Base-by-base conservation (phyloP, 2,113 vertebrate genomes). In the Oreochromis aureus region DNA sequence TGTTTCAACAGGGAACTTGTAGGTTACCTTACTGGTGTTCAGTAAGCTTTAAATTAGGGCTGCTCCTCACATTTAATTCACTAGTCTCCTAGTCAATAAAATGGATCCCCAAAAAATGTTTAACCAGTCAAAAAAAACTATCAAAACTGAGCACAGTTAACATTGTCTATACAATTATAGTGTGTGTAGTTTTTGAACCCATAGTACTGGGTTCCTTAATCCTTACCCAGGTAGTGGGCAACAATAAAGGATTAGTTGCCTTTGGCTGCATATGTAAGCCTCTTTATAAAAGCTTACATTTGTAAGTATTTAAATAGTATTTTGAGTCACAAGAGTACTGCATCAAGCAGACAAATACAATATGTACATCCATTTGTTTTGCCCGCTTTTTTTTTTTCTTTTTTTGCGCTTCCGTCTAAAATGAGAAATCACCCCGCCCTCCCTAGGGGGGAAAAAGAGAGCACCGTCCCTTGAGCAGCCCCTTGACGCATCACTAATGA, bases 401-500 rank as follows among this genome's bases (percentile, higher is more conserved):
- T n/a, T 3, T 7, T 66, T 66, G 32, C 69, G 16, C 27, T n/a
- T 18, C 41, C 15, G 4, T 81, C 51, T 84, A 51, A 84, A 71
- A 89, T 53, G 44, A 91, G 30, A 89, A 87, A 46, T 79, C 78
- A 55, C 46, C 82, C 16, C 13, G 2, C 13, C 13, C 18, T 84
- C 10, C 73, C 66, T 66, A n/a, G 18, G 61, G 59, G 58, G 18
- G 32, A 1, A 66, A 63, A 6, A 24, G 19, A 80, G 30, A 63
- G 46, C 87, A 80, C 41, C 39, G 48, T 46, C 61, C 51, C 85
- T 63, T 19, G 69, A 78, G 6, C 44, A 19, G 10, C 48, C 83
- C 36, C 24, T 87, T 89, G 87, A 92, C 24, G 58, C 86, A 51
- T 81, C 90, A 58, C 89, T 96, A 95, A 95, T 95, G 94, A 96